A percentile compares a stretch with the other conserved stretches of the same genome.
These are phyloP conservation scores for Cyprinus carpio DNA, from an alignment of 2,113 vertebrate species.

Conservation along the genomic window DNA sequence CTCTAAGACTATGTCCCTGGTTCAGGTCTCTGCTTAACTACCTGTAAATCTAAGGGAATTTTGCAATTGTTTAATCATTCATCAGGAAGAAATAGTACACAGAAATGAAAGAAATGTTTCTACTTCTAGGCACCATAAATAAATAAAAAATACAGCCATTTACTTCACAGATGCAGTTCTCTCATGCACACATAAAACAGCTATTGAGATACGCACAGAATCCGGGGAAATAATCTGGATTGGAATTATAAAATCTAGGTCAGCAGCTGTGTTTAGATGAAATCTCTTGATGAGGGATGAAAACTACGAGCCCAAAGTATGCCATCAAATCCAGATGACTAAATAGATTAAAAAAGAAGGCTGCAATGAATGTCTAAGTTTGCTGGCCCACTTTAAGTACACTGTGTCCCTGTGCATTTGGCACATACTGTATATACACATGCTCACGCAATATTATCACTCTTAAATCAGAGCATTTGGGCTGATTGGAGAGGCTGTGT, in stretches of 20 bases:
- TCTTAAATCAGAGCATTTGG: not conserved
- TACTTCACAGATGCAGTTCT: not conserved
- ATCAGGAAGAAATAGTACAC: not conserved
- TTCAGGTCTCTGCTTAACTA: too few relatives aligned
- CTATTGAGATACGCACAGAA: not conserved
- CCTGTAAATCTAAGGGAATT: not conserved
- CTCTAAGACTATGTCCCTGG: too few relatives aligned
- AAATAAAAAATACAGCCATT: not conserved
- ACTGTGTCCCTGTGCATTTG: not conserved
- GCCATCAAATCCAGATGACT: slow-evolving; percentile 27
- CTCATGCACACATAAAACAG: not conserved
- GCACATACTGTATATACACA: not conserved
- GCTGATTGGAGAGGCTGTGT: not conserved
- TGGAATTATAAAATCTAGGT: slow-evolving; percentile 29
- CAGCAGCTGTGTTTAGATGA: slow-evolving; percentile 37
- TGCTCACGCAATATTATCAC: not conserved
- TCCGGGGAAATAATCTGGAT: slow-evolving; percentile 25
- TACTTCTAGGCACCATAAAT: not conserved
- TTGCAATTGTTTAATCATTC: not conserved
- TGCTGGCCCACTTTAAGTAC: slow-evolving; percentile 12
- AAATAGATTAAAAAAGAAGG: slow-evolving; percentile 30
- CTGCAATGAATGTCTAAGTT: not conserved
- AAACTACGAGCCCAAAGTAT: slow-evolving; percentile 17
- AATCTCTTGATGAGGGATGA: slow-evolving; percentile 4
- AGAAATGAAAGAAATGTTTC: not conserved